Percentiles rank a stretch among this genome's conserved stretches.
Evolutionary conservation across 1,140 invertebrate genomes (phyloP).

Genomic region (Paraescarpia echinospica): DNA sequence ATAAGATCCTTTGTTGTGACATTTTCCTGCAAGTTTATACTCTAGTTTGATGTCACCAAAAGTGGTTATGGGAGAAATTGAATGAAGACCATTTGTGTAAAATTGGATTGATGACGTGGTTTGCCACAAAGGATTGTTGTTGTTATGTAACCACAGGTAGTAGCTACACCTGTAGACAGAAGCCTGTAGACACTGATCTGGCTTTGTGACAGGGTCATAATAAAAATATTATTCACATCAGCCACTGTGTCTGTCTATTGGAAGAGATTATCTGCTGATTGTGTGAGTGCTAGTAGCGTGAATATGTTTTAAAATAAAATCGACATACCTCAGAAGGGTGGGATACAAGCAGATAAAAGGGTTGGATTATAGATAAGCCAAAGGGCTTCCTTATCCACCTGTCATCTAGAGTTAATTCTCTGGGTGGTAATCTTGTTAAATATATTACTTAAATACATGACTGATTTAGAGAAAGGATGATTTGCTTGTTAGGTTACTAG

Average conservation of each 20-base stretch:
- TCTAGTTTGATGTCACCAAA: neutral
- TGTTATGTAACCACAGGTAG: neutral
- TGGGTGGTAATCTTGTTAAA: too few relatives aligned
- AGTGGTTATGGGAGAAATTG: neutral
- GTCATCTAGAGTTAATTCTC: too few relatives aligned
- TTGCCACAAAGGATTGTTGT: neutral
- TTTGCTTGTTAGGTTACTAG: neutral
- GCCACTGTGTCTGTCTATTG: neutral
- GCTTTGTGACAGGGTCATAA: neutral
- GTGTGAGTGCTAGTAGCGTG: too few relatives aligned
- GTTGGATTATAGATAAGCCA: too few relatives aligned
- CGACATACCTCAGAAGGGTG: too few relatives aligned
- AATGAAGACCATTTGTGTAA: neutral
- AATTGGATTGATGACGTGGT: neutral
- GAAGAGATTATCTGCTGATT: too few relatives aligned
- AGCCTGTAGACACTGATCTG: too few relatives aligned
- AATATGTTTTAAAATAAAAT: too few relatives aligned
- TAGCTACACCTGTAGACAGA: neutral
- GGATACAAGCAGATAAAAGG: too few relatives aligned
- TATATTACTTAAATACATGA: neutral
- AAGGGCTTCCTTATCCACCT: too few relatives aligned
- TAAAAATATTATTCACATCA: neutral
- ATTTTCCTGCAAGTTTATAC: neutral
- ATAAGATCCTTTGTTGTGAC: neutral
- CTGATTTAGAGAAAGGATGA: neutral